A percentile compares a stretch with the other conserved stretches of the same genome.
Evolutionary conservation across 2,888 invertebrate species (phyloP).

Genomic region (Pecten maximus): DNA sequence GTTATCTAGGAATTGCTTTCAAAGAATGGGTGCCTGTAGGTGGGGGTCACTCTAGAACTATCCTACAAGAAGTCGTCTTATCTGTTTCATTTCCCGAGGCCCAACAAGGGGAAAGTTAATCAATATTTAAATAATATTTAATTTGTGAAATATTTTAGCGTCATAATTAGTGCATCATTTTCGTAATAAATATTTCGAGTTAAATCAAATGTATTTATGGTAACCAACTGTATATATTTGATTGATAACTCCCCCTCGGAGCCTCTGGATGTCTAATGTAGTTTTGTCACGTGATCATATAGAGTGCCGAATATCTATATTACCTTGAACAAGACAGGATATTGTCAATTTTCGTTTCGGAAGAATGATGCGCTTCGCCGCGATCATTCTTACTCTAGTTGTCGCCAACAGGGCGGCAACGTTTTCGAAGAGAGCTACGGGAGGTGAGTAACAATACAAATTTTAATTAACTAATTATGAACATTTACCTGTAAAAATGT

Average conservation of each 20-base stretch:
- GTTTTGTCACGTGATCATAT: background rate
- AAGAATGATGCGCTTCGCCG: conserved; percentile 54
- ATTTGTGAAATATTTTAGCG: background rate
- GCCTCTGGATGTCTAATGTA: background rate
- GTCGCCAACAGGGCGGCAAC: conserved; percentile 54
- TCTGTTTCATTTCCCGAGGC: background rate
- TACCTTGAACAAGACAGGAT: conserved; percentile 1
- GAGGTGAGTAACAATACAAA: conserved; percentile 43
- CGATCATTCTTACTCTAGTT: conserved; percentile 51
- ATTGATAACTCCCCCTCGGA: background rate
- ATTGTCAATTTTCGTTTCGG: conserved; percentile 37
- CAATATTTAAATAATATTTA: background rate
- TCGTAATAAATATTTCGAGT: background rate
- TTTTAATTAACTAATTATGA: too few relatives aligned
- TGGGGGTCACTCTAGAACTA: background rate
- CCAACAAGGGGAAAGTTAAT: background rate
- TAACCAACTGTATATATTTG: background rate
- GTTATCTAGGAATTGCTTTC: conserved; percentile 6
- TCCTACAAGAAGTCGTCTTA: background rate
- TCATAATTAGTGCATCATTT: background rate
- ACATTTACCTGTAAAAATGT: too few relatives aligned
- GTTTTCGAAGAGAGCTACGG: conserved; percentile 54
- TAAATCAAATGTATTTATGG: background rate
- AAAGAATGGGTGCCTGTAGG: background rate
- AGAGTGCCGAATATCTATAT: background rate